These are phyloP conservation scores for Porites rus DNA, from an alignment of 92 coral and sea anemone species.

Conservation along the genomic window DNA sequence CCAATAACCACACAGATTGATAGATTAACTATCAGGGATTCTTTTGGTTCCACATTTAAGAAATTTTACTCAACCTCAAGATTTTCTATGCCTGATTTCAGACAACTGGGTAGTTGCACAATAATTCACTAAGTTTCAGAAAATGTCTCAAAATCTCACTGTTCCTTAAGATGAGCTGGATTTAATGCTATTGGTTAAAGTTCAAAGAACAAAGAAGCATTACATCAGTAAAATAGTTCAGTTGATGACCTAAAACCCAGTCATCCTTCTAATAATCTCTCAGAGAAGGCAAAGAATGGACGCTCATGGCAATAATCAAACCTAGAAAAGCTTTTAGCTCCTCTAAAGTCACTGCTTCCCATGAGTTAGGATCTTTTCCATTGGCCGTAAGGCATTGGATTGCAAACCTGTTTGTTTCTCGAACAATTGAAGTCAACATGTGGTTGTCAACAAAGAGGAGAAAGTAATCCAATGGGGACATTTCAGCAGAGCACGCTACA, in stretches of 20 bases:
- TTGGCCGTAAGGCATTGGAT: background rate
- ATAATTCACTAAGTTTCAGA: constrained; percentile 4
- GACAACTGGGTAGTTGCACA: too few relatives aligned
- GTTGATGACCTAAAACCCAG: constrained; percentile 31
- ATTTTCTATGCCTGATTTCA: too few relatives aligned
- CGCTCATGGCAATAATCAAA: constrained; percentile 16
- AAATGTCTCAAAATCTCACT: constrained; percentile 12
- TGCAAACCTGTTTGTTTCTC: constrained; percentile 19
- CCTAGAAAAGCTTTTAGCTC: background rate
- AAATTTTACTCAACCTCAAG: too few relatives aligned
- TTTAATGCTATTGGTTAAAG: constrained; percentile 3
- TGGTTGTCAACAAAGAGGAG: constrained; percentile 30
- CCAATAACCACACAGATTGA: constrained; percentile 21
- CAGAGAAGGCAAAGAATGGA: background rate
- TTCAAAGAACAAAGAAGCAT: background rate
- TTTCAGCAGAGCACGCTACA: constrained; percentile 14
- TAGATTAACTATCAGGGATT: constrained; percentile 9
- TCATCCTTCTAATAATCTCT: constrained; percentile 38
- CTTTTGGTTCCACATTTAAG: too few relatives aligned
- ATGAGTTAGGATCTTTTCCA: constrained; percentile 13
- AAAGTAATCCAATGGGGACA: constrained; percentile 22
- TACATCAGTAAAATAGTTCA: background rate
- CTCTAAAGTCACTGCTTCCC: background rate
- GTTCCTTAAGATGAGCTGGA: constrained; percentile 14
- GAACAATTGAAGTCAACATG: constrained; percentile 28